phyloP scores from a whole-genome alignment of 2,888 invertebrate species.

The Aleiodes testaceus region DNA sequence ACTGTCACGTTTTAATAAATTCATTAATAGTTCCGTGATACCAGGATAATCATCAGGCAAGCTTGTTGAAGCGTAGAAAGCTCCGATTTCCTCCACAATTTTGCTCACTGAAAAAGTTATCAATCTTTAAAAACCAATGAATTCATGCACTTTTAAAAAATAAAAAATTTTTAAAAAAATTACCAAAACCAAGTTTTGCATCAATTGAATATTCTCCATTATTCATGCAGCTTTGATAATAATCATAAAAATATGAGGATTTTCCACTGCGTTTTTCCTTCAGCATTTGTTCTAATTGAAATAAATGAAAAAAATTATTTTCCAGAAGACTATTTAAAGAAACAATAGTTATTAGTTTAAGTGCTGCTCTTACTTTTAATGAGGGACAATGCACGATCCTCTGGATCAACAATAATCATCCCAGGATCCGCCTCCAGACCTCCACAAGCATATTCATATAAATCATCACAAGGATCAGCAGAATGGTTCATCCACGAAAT shows the following conservation, averaged over 20 bases:
- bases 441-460: slow-evolving; percentile 61
- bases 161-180: background rate
- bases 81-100: slow-evolving; percentile 51
- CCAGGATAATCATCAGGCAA: slow-evolving; percentile 35
- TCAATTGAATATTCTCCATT: slow-evolving; percentile 49
- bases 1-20: slow-evolving; percentile 46
- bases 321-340: too few species aligned
- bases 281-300: slow-evolving; percentile 51
- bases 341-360: too few species aligned
- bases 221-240: slow-evolving; percentile 59
- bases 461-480: slow-evolving; percentile 62
- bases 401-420: slow-evolving; percentile 51
- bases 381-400: slow-evolving; percentile 50
- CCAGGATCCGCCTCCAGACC: slow-evolving; percentile 58
- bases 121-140: background rate
- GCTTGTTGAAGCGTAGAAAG: slow-evolving; percentile 50
- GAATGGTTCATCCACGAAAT: slow-evolving; percentile 63
- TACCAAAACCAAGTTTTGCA: slow-evolving; percentile 41
- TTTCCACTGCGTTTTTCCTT: slow-evolving; percentile 29
- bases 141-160: background rate
- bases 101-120: slow-evolving; percentile 47
- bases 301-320: slow-evolving; percentile 16
- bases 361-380: slow-evolving; percentile 57
- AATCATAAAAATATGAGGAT: slow-evolving; percentile 47
- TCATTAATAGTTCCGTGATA: slow-evolving; percentile 51